These are phyloP conservation scores for Tinea trinotella DNA, from an alignment of 2,888 invertebrate species.

Conservation along the genomic window DNA sequence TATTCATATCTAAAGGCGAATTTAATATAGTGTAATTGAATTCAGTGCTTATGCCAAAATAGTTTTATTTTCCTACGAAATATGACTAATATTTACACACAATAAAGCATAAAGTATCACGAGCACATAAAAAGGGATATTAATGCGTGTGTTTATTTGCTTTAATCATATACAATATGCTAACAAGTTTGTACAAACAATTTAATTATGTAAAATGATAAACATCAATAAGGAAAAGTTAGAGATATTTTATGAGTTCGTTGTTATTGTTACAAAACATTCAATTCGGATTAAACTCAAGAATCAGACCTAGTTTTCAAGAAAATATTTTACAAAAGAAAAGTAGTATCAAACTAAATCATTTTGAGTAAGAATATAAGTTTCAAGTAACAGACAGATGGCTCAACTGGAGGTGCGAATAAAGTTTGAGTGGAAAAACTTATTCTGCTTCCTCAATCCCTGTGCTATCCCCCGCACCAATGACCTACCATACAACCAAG, in stretches of 20 bases:
- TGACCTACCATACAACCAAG: constrained; percentile 62
- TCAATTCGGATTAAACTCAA: constrained; percentile 4
- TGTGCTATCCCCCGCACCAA: constrained; percentile 39
- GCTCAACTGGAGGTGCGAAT: constrained; percentile 59
- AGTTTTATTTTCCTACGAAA: no score
- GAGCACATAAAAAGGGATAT: no score
- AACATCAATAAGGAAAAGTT: constrained; percentile 8
- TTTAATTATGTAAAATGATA: not conserved
- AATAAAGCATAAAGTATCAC: no score
- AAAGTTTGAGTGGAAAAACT: constrained; percentile 69
- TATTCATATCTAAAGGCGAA: no score
- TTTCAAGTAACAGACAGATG: constrained; percentile 52
- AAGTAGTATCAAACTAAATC: constrained; percentile 61
- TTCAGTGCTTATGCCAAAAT: no score
- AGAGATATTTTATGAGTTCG: constrained; percentile 6
- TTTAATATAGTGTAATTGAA: no score
- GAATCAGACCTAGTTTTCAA: constrained; percentile 24
- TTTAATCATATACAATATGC: no score
- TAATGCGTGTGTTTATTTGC: no score
- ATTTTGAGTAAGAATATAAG: constrained; percentile 66
- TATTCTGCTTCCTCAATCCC: constrained; percentile 50
- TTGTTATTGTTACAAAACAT: constrained; percentile 9
- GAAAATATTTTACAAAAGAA: constrained; percentile 61
- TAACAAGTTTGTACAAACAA: no score
- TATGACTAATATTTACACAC: no score